These are phyloP conservation scores for Parnassius mnemosyne DNA, from an alignment of 2,888 invertebrate species.

Conservation along the genomic window DNA sequence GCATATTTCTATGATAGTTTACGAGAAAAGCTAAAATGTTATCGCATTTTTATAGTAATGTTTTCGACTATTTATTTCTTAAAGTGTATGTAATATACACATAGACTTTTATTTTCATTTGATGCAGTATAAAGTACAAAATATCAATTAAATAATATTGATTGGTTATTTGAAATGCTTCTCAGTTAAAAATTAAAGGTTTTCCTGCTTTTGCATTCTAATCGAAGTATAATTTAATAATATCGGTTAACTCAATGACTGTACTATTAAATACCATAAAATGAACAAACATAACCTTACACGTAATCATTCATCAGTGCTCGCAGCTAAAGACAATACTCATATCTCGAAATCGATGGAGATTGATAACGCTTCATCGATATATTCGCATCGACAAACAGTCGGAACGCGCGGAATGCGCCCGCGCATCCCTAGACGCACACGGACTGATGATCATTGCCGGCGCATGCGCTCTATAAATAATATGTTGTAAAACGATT, in stretches of 20 bases:
- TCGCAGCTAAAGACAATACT: constrained; percentile 27
- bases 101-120: no score
- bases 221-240: no score
- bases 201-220: no score
- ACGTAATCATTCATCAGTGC: constrained; percentile 34
- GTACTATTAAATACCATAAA: neutral
- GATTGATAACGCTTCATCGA: constrained; percentile 34
- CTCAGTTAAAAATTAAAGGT: no score
- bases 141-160: no score
- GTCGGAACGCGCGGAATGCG: constrained; percentile 42
- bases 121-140: no score
- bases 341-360: constrained; percentile 33
- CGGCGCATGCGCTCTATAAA: constrained; percentile 79
- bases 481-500: constrained; percentile 82
- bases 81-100: no score
- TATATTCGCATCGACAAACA: constrained; percentile 57
- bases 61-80: no score
- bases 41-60: no score
- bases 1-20: neutral
- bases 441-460: constrained; percentile 79
- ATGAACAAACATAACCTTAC: constrained; percentile 20
- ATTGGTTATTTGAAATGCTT: no score
- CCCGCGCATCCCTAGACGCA: constrained; percentile 66
- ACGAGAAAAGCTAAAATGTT: neutral
- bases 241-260: no score